Evolutionary conservation across 1,140 invertebrate species (phyloP), one percentile per base, ranked within the genome.

Genomic region (Ceratosolen solmsi): DNA sequence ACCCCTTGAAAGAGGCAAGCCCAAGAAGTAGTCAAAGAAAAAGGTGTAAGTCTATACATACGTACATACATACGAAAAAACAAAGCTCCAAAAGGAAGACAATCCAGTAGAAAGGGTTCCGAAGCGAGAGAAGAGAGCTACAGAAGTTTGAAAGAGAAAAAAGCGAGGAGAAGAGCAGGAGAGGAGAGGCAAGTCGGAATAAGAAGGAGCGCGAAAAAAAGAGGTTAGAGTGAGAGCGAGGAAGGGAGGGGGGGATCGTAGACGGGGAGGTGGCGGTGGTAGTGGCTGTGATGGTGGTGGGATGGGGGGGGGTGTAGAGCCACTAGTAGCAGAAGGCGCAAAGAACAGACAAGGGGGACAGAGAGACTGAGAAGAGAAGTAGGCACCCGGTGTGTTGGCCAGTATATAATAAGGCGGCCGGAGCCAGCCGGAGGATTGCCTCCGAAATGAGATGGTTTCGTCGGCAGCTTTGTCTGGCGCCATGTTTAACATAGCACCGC

Each of bases 381-480:
- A 82, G 38, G 41, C 46, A 73, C 77, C 63, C 71, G 51, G 49
- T 65, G 58, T 78, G 54, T 72, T 46, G 51, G 77, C 86, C 84
- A 87, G 86, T 88, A 87, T 90, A 91, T 90, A 90, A 91, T 91
- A 90, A 91, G 25, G 78, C 51, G 36, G 70, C 25, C 58, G 58
- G 56, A 54, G 33, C 65, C 63, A 46, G 88, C 87, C 85, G 87
- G 85, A 88, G 88, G 88, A 89, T 90, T 88, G 88, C 87, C 80
- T 87, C 87, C 89, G 88, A 90, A 90, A 91, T 90, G 89, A 90
- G 90, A 89, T 89, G 88, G 89, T 90, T 89, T 90, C 89, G 89
- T 90, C 89, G 89, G 89, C 88, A 90, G 88, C 89, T 90, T 90
- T 91, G 89, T 90, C 87, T 88, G 89, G 87, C 89, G 89, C 90